Base-by-base conservation (phyloP, 2,113 vertebrate species). In the Eurystomus gularis region DNA sequence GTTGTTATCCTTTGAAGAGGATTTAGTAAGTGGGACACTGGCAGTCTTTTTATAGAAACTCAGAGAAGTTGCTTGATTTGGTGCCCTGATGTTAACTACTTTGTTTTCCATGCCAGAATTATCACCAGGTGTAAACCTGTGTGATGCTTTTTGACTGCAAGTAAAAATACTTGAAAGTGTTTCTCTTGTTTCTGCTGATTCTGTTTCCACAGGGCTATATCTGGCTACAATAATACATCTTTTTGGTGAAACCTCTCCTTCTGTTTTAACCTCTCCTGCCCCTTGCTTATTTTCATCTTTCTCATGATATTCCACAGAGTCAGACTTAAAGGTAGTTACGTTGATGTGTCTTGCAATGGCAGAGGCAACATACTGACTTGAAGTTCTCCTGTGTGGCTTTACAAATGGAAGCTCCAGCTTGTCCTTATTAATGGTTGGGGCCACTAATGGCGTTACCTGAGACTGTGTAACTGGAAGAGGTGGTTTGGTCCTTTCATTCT, bases 291-390 rank as follows among this genome's bases (percentile, higher is more conserved):
- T 72, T 90, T 94, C 58, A 7, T 58, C 66, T 61, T 70, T 58
- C 29, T 81, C 60, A 2, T 15, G 69, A n/a, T 46, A 86, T 49
- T 87, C 86, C 25, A 4, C 1, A 15, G 39, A 4, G 2, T 76
- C 77, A 19, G 82, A 14, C 17, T 85, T 96, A 94, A 81, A 73
- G 17, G 52, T 86, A 4, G n/a, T 61, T 66, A 94, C 35, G 9
- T 37, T 98, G 77, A 97, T 97, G 39, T 98, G 97, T 97, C 97
- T 99, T 90, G 98, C 95, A 92, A 99, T 99, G 52, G 98, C 99
- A 79, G 99, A 99, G 10, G 99, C 99, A 92, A 99, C 98, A 9
- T 99, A 99, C 73, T 99, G 99, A 95, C 99, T 99, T 62, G 99
- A 99, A 7, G 99, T 99, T 96, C 99, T 98, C 75, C 98, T 98